These are phyloP conservation scores for Gobionotothen gibberifrons DNA, from an alignment of 2,797 vertebrate species.

Conservation along the genomic window DNA sequence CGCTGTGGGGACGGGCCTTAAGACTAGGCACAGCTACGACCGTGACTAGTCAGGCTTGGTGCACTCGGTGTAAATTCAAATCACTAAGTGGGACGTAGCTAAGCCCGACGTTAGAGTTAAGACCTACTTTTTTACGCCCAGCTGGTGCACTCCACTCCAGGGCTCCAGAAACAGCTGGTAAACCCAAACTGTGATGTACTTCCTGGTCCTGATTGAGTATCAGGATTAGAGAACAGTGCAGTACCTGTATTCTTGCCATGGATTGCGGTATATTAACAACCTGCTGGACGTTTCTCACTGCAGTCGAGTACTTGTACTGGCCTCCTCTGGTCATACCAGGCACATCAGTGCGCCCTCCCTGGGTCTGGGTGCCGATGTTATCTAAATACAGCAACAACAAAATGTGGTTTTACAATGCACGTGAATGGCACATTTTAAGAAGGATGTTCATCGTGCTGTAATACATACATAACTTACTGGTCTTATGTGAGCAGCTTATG, in stretches of 20 bases:
- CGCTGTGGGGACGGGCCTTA: no score
- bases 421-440: neutral
- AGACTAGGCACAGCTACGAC: no score
- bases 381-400: constrained; percentile 74
- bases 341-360: constrained; percentile 80
- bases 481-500: constrained; percentile 85
- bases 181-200: neutral
- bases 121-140: no score
- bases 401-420: neutral
- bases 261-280: constrained; percentile 75
- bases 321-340: constrained; percentile 72
- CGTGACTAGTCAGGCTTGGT: no score
- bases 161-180: neutral
- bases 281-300: constrained; percentile 84
- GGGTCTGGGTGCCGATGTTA: constrained; percentile 95
- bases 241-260: constrained; percentile 82
- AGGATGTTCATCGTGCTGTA: neutral
- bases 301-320: constrained; percentile 89
- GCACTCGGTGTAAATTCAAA: no score
- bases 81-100: no score
- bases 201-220: neutral
- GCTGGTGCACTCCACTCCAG: no score
- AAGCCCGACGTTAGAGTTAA: no score
- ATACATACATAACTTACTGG: constrained; percentile 82
- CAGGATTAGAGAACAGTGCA: neutral